phyloP scores from a whole-genome alignment of 2,113 vertebrate species.

The Saguinus midas region DNA sequence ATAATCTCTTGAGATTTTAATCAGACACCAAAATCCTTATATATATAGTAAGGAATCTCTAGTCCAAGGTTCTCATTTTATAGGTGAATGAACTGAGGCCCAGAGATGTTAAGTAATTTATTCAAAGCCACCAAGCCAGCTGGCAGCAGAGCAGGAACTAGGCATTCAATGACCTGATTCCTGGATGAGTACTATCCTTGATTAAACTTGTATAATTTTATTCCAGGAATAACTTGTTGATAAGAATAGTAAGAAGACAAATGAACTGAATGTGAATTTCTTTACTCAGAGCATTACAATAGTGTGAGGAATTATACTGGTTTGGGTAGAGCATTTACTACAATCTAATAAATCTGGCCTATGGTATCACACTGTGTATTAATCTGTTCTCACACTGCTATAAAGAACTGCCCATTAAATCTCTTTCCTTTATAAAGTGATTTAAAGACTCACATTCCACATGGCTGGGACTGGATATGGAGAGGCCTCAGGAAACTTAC shows the following conservation, averaged over 20 bases:
- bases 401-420: no score
- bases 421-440: no score
- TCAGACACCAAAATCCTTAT: background rate
- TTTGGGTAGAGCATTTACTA: background rate
- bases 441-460: no score
- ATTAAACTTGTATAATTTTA: background rate
- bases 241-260: constrained; percentile 24
- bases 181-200: background rate
- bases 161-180: background rate
- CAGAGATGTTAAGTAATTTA: background rate
- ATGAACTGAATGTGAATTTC: background rate
- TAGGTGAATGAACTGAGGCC: background rate
- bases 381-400: no score
- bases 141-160: background rate
- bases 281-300: background rate
- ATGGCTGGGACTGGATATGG: no score
- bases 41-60: background rate
- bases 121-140: background rate
- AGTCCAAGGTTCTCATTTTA: background rate
- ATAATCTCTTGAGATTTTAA: constrained; percentile 15
- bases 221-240: background rate
- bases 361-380: background rate
- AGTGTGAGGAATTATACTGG: background rate
- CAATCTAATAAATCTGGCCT: background rate
- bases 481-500: no score